Evolutionary conservation across 2,113 vertebrate species (phyloP).

Genomic region (Neodontobutis hainanensis): DNA sequence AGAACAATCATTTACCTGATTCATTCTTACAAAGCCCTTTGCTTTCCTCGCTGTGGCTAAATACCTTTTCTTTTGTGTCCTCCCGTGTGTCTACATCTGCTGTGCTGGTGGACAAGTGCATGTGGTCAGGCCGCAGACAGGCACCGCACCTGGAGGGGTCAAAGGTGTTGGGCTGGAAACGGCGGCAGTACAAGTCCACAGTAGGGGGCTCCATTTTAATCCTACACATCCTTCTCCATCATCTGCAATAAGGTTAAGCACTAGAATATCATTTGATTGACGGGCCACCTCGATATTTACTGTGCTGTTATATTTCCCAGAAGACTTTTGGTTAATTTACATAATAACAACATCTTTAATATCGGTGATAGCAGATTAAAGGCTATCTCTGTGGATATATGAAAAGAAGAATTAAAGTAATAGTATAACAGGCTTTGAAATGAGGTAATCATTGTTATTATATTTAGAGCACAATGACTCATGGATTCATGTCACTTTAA

Average conservation of each 20-base stretch:
- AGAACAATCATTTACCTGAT: no score
- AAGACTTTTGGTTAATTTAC: constrained; percentile 26
- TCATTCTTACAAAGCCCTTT: no score
- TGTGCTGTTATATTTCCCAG: constrained; percentile 58
- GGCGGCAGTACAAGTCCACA: constrained; percentile 60
- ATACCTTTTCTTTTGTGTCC: constrained; percentile 29
- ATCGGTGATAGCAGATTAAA: constrained; percentile 24
- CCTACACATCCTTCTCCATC: constrained; percentile 1
- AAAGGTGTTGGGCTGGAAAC: constrained; percentile 69
- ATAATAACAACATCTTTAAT: constrained; percentile 20
- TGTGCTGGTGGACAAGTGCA: constrained; percentile 44
- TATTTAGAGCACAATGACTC: constrained; percentile 23
- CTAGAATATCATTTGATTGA: constrained; percentile 23
- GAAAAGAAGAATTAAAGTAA: not conserved
- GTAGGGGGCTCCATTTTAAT: constrained; percentile 44
- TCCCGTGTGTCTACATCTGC: not conserved
- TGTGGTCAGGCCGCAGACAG: constrained; percentile 65
- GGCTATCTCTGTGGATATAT: constrained; percentile 20
- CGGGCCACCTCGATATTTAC: constrained; percentile 4
- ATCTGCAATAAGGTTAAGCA: not conserved
- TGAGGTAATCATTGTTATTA: constrained; percentile 5
- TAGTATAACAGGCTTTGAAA: not conserved
- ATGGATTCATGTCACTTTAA: not conserved
- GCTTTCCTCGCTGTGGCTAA: no score
- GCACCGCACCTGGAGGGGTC: constrained; percentile 65